Evolutionary conservation across 1,140 invertebrate species (phyloP), one percentile per base, ranked within the genome.

Genomic region (Zaprionus capensis): DNA sequence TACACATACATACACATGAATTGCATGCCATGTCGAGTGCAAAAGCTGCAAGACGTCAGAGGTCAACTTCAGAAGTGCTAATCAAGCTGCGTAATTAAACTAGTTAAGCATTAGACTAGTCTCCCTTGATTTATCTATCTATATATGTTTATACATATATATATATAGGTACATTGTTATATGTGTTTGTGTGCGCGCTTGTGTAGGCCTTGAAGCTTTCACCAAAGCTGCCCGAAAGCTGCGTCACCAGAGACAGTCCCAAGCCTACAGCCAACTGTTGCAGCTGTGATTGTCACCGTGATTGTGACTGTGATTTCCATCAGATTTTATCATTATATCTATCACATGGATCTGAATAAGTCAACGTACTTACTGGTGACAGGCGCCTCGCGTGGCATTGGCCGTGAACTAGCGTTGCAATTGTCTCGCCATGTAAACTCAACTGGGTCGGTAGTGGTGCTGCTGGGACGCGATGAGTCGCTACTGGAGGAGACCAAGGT

Each of bases 381-480:
- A 11, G 98, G 98, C 28, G 97, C 97, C 0, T 98, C 97, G 72
- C 95, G 96, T 88, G 98, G 98, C 36, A 97, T 99, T 70, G 98
- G 98, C 12, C 94, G 94, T 74, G 94, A 95, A 76, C 94, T 98
- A 57, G 96, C 97, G 26, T 92, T 95, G 17, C 95, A 96, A 87
- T 94, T 98, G 71, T 93, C 96, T 0, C 14, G 58, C 1, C 94
- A 94, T 63, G 85, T 94, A 31, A 92, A 97, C 28, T 93, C 94
- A 1, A 76, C 94, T 3, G 94, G 94, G 22, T 98, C 97, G 1
- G 82, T 95, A 15, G 93, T 98, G 76, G 81, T 98, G n/a, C 93
- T 98, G 2, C 74, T 98, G 28, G 97, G 97, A 12, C 95, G 97
- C 80, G 96, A 95, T 76, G 93, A 94, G 63, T 76, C 94, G 5